These are phyloP conservation scores for Axea sp. DNA, from an alignment of 2,888 invertebrate species.

Conservation along the genomic window DNA sequence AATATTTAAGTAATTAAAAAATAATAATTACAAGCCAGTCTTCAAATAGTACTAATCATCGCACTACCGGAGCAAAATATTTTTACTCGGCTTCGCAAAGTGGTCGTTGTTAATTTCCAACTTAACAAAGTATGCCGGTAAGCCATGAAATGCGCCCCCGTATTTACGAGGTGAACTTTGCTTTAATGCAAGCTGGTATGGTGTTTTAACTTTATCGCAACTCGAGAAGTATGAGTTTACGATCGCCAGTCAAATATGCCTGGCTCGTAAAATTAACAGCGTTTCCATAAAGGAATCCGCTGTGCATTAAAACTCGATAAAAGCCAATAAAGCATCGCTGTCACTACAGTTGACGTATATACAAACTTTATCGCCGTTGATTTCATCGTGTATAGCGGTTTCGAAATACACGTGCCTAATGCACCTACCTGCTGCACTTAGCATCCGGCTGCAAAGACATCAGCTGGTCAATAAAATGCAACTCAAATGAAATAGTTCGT, in stretches of 20 bases:
- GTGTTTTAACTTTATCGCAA: constrained; percentile 76
- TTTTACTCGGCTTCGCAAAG: constrained; percentile 27
- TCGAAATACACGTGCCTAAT: constrained; percentile 45
- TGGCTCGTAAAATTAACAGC: constrained; percentile 77
- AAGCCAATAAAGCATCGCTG: constrained; percentile 60
- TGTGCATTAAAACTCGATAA: constrained; percentile 73
- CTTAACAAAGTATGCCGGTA: constrained; percentile 52
- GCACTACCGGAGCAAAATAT: not conserved
- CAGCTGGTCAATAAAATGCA: constrained; percentile 10
- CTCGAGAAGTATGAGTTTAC: constrained; percentile 76
- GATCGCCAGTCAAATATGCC: constrained; percentile 75
- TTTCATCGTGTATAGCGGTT: constrained; percentile 18
- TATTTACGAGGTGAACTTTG: constrained; percentile 75
- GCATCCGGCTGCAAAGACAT: not conserved
- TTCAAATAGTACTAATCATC: not conserved
- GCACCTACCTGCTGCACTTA: constrained; percentile 31
- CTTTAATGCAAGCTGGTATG: constrained; percentile 68
- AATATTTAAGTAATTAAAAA: no score
- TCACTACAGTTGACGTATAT: constrained; percentile 49
- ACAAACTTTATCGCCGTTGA: constrained; percentile 49
- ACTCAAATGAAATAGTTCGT: not conserved
- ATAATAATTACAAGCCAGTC: no score
- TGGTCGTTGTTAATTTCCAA: constrained; percentile 45
- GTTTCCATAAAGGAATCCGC: constrained; percentile 76
- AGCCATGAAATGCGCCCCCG: constrained; percentile 57